Percentiles rank a stretch among this genome's conserved stretches.
Evolutionary conservation across 1,140 invertebrate genomes (phyloP).

Genomic region (Centruroides vittatus): DNA sequence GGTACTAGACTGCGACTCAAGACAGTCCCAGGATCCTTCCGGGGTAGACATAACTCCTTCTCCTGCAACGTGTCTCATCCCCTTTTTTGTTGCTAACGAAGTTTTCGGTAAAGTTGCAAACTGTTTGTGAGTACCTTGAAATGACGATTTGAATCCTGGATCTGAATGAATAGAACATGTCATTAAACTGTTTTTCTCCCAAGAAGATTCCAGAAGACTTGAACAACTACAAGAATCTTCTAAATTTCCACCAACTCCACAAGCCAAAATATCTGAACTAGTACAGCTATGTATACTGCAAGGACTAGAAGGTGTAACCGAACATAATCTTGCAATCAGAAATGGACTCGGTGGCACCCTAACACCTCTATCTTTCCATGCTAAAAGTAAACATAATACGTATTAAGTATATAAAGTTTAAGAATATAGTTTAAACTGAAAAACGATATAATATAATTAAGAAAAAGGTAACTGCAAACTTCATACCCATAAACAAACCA

Average conservation of each 20-base stretch:
- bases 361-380: conserved; percentile 10
- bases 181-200: conserved; percentile 2
- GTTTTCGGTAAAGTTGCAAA: conserved; percentile 15
- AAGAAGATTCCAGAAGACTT: neutral
- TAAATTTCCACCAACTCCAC: conserved; percentile 1
- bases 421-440: no score
- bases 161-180: neutral
- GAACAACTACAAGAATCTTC: neutral
- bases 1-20: conserved; percentile 12
- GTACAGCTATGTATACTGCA: conserved; percentile 9
- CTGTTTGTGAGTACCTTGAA: conserved; percentile 8
- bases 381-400: neutral
- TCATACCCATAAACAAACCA: no score
- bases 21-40: conserved; percentile 14
- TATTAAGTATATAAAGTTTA: no score
- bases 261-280: conserved; percentile 6
- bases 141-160: conserved; percentile 5
- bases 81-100: neutral
- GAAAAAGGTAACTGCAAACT: no score
- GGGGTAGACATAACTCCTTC: conserved; percentile 1
- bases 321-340: neutral
- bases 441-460: no score
- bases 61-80: neutral
- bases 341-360: conserved; percentile 10
- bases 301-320: conserved; percentile 7